phyloP scores from a whole-genome alignment of 2,113 vertebrate species.

The Neodontobutis hainanensis region DNA sequence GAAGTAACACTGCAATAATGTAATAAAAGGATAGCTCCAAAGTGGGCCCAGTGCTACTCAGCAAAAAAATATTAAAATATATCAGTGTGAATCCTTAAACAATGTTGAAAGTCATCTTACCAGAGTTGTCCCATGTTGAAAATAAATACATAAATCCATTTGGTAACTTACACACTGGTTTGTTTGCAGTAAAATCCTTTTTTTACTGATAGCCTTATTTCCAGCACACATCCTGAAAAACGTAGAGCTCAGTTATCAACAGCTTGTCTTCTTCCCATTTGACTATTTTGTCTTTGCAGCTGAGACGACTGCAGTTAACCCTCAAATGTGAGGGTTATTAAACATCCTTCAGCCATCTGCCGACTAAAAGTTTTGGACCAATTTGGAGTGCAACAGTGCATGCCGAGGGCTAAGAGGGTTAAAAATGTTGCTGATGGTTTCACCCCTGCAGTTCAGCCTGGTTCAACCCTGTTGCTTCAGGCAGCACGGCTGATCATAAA shows the following conservation, averaged over 20 bases:
- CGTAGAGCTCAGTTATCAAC: not conserved
- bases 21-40: too few species aligned
- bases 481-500: conserved; percentile 59
- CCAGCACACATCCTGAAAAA: too few species aligned
- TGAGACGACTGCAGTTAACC: conserved; percentile 11
- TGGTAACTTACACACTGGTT: too few species aligned
- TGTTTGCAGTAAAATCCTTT: too few species aligned
- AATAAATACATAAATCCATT: too few species aligned
- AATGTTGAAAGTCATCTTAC: too few species aligned
- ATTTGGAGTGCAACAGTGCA: conserved; percentile 11
- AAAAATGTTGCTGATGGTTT: conserved; percentile 39
- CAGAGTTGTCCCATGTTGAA: too few species aligned
- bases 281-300: not conserved
- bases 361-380: conserved; percentile 13
- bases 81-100: too few species aligned
- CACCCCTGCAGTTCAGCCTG: conserved; percentile 36
- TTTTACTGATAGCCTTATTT: too few species aligned
- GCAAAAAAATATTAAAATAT: too few species aligned
- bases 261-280: not conserved
- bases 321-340: conserved; percentile 10
- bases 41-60: too few species aligned
- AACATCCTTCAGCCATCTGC: conserved; percentile 4
- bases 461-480: conserved; percentile 34
- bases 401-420: conserved; percentile 42
- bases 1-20: not conserved